Evolutionary conservation across 2,888 invertebrate genomes (phyloP).

Genomic region (Eudemis profundana): DNA sequence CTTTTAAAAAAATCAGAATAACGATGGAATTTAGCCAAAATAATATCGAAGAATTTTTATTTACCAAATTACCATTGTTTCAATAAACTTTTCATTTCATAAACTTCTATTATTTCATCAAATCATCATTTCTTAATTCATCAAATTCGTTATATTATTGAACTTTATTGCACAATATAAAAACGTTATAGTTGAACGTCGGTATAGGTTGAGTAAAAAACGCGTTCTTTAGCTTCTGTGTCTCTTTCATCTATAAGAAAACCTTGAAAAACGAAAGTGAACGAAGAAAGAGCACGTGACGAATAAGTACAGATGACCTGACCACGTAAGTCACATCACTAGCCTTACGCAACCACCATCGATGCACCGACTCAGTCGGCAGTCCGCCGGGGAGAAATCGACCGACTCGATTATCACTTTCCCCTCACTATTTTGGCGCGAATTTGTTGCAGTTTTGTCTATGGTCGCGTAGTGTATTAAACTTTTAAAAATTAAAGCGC

Average conservation of each 20-base stretch:
- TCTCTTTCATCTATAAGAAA: conserved; percentile 10
- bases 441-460: conserved; percentile 18
- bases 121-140: too few species aligned
- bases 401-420: conserved; percentile 65
- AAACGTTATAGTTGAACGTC: too few species aligned
- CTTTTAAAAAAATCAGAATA: too few species aligned
- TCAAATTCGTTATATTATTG: too few species aligned
- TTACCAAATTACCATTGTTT: too few species aligned
- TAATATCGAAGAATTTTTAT: too few species aligned
- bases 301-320: conserved; percentile 30
- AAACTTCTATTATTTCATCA: too few species aligned
- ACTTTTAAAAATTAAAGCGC: conserved; percentile 3
- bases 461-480: conserved; percentile 19
- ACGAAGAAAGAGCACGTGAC: conserved; percentile 41
- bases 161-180: too few species aligned
- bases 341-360: conserved; percentile 65
- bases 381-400: conserved; percentile 73
- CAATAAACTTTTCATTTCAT: too few species aligned
- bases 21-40: too few species aligned
- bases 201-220: too few species aligned
- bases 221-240: too few species aligned
- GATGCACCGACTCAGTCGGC: conserved; percentile 68
- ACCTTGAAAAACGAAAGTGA: conserved; percentile 36
- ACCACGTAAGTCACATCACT: conserved; percentile 43
- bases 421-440: conserved; percentile 65